Base-by-base conservation (phyloP, 2,888 invertebrate genomes). In the Pachymerium ferrugineum region DNA sequence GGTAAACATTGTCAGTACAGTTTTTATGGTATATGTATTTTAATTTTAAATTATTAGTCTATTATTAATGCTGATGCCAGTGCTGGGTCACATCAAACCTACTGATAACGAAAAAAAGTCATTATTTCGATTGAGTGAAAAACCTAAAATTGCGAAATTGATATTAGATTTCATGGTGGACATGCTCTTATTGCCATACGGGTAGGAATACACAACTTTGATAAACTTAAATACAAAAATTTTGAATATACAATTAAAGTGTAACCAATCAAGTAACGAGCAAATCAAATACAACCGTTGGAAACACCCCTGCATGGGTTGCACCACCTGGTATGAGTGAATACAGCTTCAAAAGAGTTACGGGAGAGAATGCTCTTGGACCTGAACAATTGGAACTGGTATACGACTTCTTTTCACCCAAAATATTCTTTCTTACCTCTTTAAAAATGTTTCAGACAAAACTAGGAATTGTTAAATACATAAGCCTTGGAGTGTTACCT, bases 311-410 rank as follows among this genome's bases (percentile, higher is more conserved):
- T 22, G 16, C 47, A 47, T 19, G 10, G 8, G 22, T 14, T 22
- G 16, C 90, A 0, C 93, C 92, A 0, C 88, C 91, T 0, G 92
- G 92, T 6, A 88, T 93, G 85, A 91, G 90, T 79, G 85, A 88
- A 78, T 87, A 87, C 80, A 88, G 90, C 0, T 92, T 90, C 80
- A 91, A 90, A 82, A 86, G 91, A 75, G 87, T 93, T 28, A 88
- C 89, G 28, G 87, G 87, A 3, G 90, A 90, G 80, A 88, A 85
- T 80, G 74, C 89, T 72, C 85, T 90, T 77, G 89, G 88, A 75
- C 89, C 92, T 2, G 92, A 92, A 80, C 89, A 92, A 79, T 85
- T 95, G 73, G 94, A 95, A 84, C 89, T 90, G 86, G 89, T 89
- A 16, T n/a, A n/a, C n/a, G n/a, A n/a, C n/a, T n/a, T n/a, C n/a